Conservation (phyloP, 2,113 vertebrate species). For the Argyrosomus japonicus region DNA sequence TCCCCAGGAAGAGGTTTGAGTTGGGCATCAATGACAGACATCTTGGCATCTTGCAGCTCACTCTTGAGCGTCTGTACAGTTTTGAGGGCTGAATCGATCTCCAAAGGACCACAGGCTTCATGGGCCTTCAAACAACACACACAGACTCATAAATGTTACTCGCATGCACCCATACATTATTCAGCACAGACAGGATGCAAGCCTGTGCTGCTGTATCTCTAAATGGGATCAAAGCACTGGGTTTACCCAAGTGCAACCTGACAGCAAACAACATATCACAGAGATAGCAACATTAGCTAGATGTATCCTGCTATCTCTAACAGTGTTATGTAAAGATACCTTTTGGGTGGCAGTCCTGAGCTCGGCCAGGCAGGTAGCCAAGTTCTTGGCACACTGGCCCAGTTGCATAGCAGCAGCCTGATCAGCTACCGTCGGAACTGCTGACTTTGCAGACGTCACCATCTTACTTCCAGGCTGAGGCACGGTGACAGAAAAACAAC, state of each 20-base stretch:
- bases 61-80: constrained; percentile 94
- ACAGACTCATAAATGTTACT: neutral
- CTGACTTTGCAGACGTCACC: constrained; percentile 96
- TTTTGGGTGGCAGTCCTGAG: constrained; percentile 95
- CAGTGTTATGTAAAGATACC: constrained; percentile 78
- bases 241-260: neutral
- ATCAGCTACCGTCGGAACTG: constrained; percentile 95
- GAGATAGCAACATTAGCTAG: neutral
- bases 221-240: constrained; percentile 17
- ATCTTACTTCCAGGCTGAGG: constrained; percentile 96
- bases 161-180: neutral
- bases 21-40: constrained; percentile 91
- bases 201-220: constrained; percentile 8
- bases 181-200: neutral
- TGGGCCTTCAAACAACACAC: constrained; percentile 87
- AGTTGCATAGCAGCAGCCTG: constrained; percentile 98
- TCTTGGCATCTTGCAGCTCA: constrained; percentile 96
- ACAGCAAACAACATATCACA: constrained; percentile 10
- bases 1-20: constrained; percentile 98
- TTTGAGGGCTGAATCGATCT: constrained; percentile 96
- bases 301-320: constrained; percentile 16
- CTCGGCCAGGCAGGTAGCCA: constrained; percentile 96
- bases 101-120: constrained; percentile 97
- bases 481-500: constrained; percentile 31
- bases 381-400: constrained; percentile 97